Evolutionary conservation across 2,797 vertebrate genomes (phyloP), one percentile per base, ranked within the genome.

Genomic region (Gymnoscopelus microlampas): DNA sequence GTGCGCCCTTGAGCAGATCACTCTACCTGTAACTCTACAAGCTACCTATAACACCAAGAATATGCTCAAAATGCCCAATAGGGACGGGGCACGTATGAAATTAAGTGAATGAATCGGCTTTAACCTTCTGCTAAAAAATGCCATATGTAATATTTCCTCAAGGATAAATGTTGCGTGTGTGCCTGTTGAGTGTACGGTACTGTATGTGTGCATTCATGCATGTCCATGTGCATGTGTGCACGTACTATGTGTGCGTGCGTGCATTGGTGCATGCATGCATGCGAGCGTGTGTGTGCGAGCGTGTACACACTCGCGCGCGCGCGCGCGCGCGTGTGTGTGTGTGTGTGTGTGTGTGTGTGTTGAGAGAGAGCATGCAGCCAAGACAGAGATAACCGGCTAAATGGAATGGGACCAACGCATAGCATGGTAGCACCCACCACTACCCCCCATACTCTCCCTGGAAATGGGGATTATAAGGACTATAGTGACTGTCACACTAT

Each of bases 381-480:
- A 35, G 61, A 63, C 63, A 66, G 65, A 29, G 60, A 60, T 47
- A 44, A 56, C 66, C 35, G 32, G 53, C 51, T 73, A 81, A 81
- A 85, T 80, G 68, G 85, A 78, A 73, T 13, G 19, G 39, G 70
- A 71, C 70, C 57, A 66, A 82, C 68, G 68, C 78, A 71, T 67
- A 73, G 66, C 74, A 77, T 48, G 60, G 57, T 66, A 51, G 24
- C 23, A 2, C 56, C 64, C 32, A 35, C 32, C 39, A 44, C 44
- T 55, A 44, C 66, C 57, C 74, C 63, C 60, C 70, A 60, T 61
- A 71, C 59, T 64, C 60, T 74, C 63, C 5, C 62, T 72, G 73
- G 63, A 82, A 76, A 77, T 68, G 56, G 77, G 70, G 86, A 82
- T 89, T 88, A 6, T 82, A 81, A 81, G 80, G 72, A 75, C 73